phyloP scores from a whole-genome alignment of 92 coral and sea anemone species.

The Siderastrea radians region DNA sequence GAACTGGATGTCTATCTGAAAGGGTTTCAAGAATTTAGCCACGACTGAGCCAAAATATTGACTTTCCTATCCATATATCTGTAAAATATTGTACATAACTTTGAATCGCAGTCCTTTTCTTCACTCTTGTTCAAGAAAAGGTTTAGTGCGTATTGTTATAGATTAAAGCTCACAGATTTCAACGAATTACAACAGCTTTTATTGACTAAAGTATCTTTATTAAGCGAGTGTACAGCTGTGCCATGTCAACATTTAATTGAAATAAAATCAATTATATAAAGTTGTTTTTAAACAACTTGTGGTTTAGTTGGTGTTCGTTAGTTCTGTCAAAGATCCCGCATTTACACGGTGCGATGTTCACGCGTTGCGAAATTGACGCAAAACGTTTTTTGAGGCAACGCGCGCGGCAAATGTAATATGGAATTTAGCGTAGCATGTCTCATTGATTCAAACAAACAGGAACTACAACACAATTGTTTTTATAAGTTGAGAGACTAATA shows the following conservation, averaged over 20 bases:
- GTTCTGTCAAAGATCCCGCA: neutral
- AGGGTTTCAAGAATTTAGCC: constrained; percentile 79
- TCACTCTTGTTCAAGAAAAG: neutral
- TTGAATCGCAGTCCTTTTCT: neutral
- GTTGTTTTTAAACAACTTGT: constrained; percentile 41
- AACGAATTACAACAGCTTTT: constrained; percentile 35
- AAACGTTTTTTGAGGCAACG: neutral
- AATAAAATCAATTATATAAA: constrained; percentile 65
- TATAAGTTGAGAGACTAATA: neutral
- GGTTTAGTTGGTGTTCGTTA: neutral
- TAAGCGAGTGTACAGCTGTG: constrained; percentile 53
- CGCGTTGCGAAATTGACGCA: neutral
- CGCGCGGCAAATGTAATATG: neutral
- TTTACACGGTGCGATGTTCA: neutral
- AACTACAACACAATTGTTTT: constrained; percentile 6
- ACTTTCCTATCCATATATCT: constrained; percentile 1
- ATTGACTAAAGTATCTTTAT: constrained; percentile 52
- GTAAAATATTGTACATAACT: constrained; percentile 48
- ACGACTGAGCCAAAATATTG: constrained; percentile 25
- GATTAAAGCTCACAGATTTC: constrained; percentile 2
- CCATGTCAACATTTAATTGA: constrained; percentile 40
- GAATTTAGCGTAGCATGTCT: neutral
- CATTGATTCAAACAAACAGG: constrained; percentile 14
- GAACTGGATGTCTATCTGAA: constrained; percentile 92
- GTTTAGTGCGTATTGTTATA: constrained; percentile 5